These are phyloP conservation scores for Leptopterna dolabrata DNA, from an alignment of 2,888 invertebrate genomes.

Conservation along the genomic window DNA sequence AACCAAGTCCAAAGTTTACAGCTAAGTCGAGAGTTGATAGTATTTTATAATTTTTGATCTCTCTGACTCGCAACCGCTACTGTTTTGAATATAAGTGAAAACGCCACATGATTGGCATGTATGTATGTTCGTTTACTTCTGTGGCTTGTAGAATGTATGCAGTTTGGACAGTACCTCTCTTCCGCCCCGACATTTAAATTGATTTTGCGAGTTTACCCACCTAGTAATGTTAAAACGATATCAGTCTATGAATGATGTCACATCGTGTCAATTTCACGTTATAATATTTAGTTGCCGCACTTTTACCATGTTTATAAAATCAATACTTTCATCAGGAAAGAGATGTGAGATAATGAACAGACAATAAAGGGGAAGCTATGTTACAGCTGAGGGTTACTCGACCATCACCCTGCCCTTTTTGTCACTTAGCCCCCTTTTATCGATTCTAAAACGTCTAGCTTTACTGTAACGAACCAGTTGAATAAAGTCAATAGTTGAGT, in stretches of 20 bases:
- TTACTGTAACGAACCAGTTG: not conserved
- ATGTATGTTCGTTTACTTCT: no score
- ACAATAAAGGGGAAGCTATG: not conserved
- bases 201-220: no score
- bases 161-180: no score
- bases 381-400: not conserved
- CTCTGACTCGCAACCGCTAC: no score
- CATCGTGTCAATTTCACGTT: not conserved
- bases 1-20: no score
- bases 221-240: no score
- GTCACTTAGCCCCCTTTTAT: not conserved
- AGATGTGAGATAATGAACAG: not conserved
- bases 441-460: not conserved
- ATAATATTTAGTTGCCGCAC: not conserved
- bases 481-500: not conserved
- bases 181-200: no score
- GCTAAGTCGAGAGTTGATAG: no score
- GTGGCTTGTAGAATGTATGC: no score
- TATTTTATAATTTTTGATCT: no score
- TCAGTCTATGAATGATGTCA: not conserved
- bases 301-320: not conserved
- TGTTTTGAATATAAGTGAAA: no score
- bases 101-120: no score
- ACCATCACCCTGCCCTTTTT: not conserved
- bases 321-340: not conserved